Evolutionary conservation across 1,140 invertebrate genomes (phyloP), one percentile per base, ranked within the genome.

Genomic region (Nephotettix cincticeps): DNA sequence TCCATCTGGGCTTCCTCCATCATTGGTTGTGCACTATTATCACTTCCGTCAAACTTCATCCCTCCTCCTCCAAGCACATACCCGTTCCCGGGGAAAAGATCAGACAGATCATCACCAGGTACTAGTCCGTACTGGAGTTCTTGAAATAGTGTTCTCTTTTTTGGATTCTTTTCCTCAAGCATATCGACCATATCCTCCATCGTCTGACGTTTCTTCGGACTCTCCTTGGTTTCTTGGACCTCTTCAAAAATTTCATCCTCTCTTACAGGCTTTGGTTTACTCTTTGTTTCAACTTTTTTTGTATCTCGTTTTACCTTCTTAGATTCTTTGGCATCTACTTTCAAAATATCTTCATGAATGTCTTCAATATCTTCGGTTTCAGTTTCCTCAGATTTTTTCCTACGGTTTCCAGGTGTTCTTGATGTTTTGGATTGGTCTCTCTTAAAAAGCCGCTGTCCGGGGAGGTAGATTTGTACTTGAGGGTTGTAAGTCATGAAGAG

Each of bases 1-100:
- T 93, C 91, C n/a, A 89, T 83, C 74, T 91, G 90, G 86, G 45
- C 85, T 45, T 65, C 32, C 40, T 40, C 36, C 71, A 85, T 84
- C 1, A n/a, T 19, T 11, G 56, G 65, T 61, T 19, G 29, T 19
- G 23, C 25, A 13, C 58, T 58, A 19, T 58, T 28, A 6, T 64
- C 65, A 11, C 51, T 58, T 2, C 45, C 51, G 17, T 65, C 61
- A 28, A 40, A 51, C 28, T 51, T 47, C 13, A 71, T 61, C 21
- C 64, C 71, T 13, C 72, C 74, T 47, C 56, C 29, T 13, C 70
- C 68, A 0, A 72, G 63, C 14, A 47, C 28, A 51, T 65, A 73
- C 25, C 69, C 74, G 1, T 71, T 71, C 28, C 71, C 73, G 17
- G 29, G n/a, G 47, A 43, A 72, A n/a, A 74, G 36, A 67, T 65